These are phyloP conservation scores for Oophaga pumilio DNA, from an alignment of 2,113 vertebrate species.

Conservation along the genomic window DNA sequence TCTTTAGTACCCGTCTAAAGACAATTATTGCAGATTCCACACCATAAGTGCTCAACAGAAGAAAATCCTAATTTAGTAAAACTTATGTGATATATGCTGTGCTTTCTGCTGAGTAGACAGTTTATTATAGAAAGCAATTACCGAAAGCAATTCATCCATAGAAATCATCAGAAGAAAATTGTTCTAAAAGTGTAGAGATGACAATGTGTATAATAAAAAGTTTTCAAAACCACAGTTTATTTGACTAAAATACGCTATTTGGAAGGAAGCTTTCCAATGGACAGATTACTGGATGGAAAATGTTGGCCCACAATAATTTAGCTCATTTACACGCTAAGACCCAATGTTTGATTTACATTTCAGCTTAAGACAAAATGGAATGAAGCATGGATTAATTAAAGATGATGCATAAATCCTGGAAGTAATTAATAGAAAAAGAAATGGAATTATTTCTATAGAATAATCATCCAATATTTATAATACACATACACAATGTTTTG, in stretches of 20 bases:
- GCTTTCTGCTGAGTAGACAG: slow-evolving; percentile 32
- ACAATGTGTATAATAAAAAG: slow-evolving; percentile 25
- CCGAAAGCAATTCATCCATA: slow-evolving; percentile 54
- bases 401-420: slow-evolving; percentile 5
- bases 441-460: not conserved
- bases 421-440: slow-evolving; percentile 17
- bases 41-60: not conserved
- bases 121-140: slow-evolving; percentile 53
- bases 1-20: not conserved
- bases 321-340: not conserved
- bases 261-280: not conserved
- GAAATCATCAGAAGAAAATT: slow-evolving; percentile 51
- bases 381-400: slow-evolving; percentile 17
- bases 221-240: slow-evolving; percentile 21
- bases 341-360: slow-evolving; percentile 23
- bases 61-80: not conserved
- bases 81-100: slow-evolving; percentile 31
- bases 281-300: not conserved
- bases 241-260: slow-evolving; percentile 1
- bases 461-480: not conserved
- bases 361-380: slow-evolving; percentile 15
- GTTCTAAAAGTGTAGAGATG: slow-evolving; percentile 32
- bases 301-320: slow-evolving; percentile 2
- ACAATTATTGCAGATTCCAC: not conserved
- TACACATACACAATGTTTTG: not conserved